These are phyloP conservation scores for Adelphocoris suturalis DNA, from an alignment of 2,888 invertebrate species.

Conservation along the genomic window DNA sequence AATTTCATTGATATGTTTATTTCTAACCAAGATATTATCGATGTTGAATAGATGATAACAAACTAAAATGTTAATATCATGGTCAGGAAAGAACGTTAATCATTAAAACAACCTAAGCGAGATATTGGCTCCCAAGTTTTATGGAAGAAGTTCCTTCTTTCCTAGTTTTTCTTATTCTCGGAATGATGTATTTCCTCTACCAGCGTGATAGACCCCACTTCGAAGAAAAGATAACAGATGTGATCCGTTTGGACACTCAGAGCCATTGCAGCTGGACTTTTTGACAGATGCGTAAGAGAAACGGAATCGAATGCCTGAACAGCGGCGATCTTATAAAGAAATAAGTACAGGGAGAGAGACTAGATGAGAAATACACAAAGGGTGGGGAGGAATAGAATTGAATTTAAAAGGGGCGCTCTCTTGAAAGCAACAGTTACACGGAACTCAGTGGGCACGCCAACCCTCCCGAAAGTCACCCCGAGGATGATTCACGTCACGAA, in stretches of 20 bases:
- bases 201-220: background rate
- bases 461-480: conserved; percentile 55
- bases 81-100: no score
- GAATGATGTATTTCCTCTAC: no score
- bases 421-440: conserved; percentile 68
- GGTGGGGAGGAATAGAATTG: conserved; percentile 60
- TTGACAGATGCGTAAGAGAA: conserved; percentile 53
- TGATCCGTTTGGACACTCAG: conserved; percentile 53
- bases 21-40: no score
- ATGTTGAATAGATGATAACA: no score
- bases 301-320: conserved; percentile 10
- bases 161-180: no score
- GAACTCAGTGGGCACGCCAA: conserved; percentile 62
- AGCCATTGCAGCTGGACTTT: conserved; percentile 38
- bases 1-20: no score
- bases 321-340: conserved; percentile 41
- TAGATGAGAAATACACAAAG: conserved; percentile 3
- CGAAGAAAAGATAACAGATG: conserved; percentile 55
- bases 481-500: conserved; percentile 71
- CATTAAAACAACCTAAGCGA: no score
- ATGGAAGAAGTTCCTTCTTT: no score
- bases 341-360: conserved; percentile 37
- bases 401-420: conserved; percentile 61
- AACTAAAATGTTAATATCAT: no score
- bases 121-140: no score